Evolutionary conservation across 2,888 invertebrate genomes (phyloP).

Genomic region (Phyto melanocephala): DNA sequence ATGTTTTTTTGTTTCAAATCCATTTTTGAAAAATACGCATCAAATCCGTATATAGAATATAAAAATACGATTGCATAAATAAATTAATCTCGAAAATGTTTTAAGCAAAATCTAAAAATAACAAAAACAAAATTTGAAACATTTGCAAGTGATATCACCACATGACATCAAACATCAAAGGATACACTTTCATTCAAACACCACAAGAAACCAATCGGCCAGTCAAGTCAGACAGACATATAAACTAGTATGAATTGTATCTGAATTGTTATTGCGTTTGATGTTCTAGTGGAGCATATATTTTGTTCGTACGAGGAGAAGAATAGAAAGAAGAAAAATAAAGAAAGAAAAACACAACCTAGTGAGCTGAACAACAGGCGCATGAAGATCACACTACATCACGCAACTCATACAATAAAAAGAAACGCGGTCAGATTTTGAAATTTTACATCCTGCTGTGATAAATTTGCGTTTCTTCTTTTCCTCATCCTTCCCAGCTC

Average conservation of each 20-base stretch:
- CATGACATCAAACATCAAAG: constrained; percentile 75
- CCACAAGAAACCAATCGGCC: constrained; percentile 24
- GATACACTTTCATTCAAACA: constrained; percentile 65
- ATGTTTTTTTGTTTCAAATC: constrained; percentile 78
- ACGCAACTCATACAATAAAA: constrained; percentile 54
- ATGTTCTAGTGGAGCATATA: constrained; percentile 28
- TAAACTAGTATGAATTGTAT: constrained; percentile 12
- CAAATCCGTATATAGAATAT: constrained; percentile 68
- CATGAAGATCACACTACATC: constrained; percentile 63
- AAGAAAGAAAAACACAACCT: constrained; percentile 45
- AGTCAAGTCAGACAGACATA: constrained; percentile 10
- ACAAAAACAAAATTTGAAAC: constrained; percentile 38
- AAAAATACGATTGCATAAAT: constrained; percentile 19
- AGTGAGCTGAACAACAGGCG: constrained; percentile 63
- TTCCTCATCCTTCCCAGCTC: neutral
- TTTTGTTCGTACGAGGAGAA: neutral
- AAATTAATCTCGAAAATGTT: constrained; percentile 29
- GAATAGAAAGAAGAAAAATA: neutral
- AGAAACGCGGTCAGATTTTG: constrained; percentile 61
- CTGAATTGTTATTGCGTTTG: constrained; percentile 16
- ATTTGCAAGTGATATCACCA: constrained; percentile 65
- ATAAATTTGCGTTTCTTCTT: constrained; percentile 63
- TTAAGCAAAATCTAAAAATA: neutral
- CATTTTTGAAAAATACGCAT: constrained; percentile 76
- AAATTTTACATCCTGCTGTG: constrained; percentile 67